Conservation (phyloP, 2,797 vertebrate species). For the Sebastes dallii region DNA sequence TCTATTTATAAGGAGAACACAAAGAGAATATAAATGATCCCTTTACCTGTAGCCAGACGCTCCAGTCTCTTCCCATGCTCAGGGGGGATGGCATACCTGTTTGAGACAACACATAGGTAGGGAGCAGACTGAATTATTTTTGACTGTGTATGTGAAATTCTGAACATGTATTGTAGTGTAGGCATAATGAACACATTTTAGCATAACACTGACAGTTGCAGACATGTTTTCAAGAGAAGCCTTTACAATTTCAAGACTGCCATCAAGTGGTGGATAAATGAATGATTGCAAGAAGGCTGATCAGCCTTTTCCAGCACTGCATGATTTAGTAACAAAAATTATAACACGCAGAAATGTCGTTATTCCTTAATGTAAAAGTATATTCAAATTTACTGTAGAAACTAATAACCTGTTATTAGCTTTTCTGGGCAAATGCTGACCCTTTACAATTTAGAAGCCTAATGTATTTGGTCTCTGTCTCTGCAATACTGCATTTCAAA, state of each 20-base stretch:
- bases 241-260: slow-evolving; percentile 66
- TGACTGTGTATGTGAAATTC: slow-evolving; percentile 14
- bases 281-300: background rate
- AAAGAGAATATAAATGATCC: slow-evolving; percentile 23
- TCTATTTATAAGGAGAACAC: slow-evolving; percentile 8
- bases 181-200: background rate
- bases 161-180: background rate
- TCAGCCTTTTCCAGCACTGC: background rate
- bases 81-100: slow-evolving; percentile 85
- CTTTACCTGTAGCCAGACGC: slow-evolving; percentile 83
- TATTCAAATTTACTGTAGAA: background rate
- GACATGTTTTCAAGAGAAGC: background rate
- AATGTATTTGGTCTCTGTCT: background rate
- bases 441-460: background rate
- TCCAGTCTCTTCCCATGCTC: slow-evolving; percentile 86
- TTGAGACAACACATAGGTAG: slow-evolving; percentile 29
- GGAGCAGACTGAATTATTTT: slow-evolving; percentile 35
- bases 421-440: background rate
- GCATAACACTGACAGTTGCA: background rate
- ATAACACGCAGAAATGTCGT: background rate
- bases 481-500: background rate
- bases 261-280: slow-evolving; percentile 71
- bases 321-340: background rate
- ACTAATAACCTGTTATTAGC: background rate
- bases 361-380: background rate